These are phyloP conservation scores for Anticlea derivata DNA, from an alignment of 2,888 invertebrate genomes.

Conservation along the genomic window DNA sequence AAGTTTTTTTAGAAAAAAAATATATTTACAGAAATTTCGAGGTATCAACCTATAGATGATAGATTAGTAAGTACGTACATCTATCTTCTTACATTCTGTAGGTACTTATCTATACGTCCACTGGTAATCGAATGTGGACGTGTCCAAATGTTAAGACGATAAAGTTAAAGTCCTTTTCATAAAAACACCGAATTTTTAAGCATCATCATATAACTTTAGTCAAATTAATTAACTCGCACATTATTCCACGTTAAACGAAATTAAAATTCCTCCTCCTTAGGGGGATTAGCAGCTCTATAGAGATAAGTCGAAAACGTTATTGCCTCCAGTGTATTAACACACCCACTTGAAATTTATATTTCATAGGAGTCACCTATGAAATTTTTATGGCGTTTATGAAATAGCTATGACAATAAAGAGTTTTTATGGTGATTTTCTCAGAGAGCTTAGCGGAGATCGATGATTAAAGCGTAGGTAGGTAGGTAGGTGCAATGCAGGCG, in stretches of 20 bases:
- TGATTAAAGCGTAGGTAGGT: constrained; percentile 5
- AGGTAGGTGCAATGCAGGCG: too few relatives aligned
- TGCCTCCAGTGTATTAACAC: constrained; percentile 58
- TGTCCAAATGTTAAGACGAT: neutral
- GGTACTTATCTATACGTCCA: too few relatives aligned
- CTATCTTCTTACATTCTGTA: too few relatives aligned
- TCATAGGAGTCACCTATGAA: constrained; percentile 61
- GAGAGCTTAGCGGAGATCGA: constrained; percentile 4
- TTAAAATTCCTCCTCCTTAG: constrained; percentile 17
- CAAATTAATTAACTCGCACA: constrained; percentile 20
- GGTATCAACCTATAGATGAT: too few relatives aligned
- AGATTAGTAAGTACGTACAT: too few relatives aligned
- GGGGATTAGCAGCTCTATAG: constrained; percentile 30
- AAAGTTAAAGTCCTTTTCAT: constrained; percentile 3
- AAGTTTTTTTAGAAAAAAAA: too few relatives aligned
- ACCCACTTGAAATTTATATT: constrained; percentile 58
- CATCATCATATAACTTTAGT: constrained; percentile 15
- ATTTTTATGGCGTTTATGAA: constrained; percentile 59
- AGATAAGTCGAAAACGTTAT: constrained; percentile 39
- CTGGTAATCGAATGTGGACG: too few relatives aligned
- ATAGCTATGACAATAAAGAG: constrained; percentile 56
- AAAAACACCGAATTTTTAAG: constrained; percentile 10
- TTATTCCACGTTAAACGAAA: constrained; percentile 26
- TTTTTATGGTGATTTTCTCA: constrained; percentile 39
- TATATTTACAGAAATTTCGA: too few relatives aligned